These are phyloP conservation scores for Platyura marginata DNA, from an alignment of 1,140 invertebrate genomes.

Conservation along the genomic window DNA sequence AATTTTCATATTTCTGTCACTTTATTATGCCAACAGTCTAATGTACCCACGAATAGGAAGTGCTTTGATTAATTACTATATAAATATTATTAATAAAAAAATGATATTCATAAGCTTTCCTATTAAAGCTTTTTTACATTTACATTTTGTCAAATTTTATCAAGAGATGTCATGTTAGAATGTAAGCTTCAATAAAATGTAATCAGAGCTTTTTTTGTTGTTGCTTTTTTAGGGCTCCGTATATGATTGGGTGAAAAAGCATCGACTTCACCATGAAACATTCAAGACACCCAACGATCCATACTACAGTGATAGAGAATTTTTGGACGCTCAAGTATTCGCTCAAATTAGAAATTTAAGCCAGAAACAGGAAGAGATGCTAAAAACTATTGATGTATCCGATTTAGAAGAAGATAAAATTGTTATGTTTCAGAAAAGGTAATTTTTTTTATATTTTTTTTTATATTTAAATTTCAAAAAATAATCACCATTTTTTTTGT, in stretches of 20 bases:
- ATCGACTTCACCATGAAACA: constrained; percentile 79
- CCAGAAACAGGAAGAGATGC: constrained; percentile 45
- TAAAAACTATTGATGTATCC: constrained; percentile 58
- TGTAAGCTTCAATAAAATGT: too few species aligned
- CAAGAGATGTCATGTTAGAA: too few species aligned
- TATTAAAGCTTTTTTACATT: too few species aligned
- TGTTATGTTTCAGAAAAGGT: constrained; percentile 70
- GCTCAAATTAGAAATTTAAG: constrained; percentile 48
- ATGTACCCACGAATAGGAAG: too few species aligned
- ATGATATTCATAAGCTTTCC: too few species aligned
- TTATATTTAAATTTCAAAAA: not conserved
- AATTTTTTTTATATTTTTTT: constrained; percentile 6
- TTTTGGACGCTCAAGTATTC: constrained; percentile 67
- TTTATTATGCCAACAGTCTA: too few species aligned
- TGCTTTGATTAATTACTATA: too few species aligned
- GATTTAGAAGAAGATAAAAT: constrained; percentile 71
- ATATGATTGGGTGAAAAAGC: constrained; percentile 60
- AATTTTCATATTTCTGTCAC: too few species aligned
- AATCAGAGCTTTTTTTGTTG: too few species aligned
- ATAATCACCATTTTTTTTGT: constrained; percentile 1
- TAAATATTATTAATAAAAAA: too few species aligned
- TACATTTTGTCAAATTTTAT: too few species aligned
- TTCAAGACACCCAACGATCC: constrained; percentile 80
- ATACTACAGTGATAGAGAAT: constrained; percentile 70
- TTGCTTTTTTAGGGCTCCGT: constrained; percentile 45